Evolutionary conservation across 2,888 invertebrate species (phyloP), one percentile per base, ranked within the genome.

Genomic region (Cerastis leucographa): DNA sequence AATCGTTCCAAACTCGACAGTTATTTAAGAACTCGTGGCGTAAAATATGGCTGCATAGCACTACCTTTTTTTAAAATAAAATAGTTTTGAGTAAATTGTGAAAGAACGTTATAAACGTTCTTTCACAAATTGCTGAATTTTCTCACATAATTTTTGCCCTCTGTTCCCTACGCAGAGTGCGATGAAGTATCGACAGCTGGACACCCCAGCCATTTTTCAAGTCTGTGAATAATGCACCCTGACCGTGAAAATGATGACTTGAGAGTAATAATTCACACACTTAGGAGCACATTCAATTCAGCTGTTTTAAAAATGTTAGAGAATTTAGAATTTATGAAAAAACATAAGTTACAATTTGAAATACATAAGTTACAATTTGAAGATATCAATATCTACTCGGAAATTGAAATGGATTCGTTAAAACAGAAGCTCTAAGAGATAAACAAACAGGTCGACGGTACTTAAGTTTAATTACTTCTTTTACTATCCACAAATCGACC

Each of bases 161-260:
- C 35, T 62, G 25, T 54, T 49, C 25, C 22, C 70, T 22, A 59
- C 42, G 17, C n/a, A 11, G 56, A 75, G 51, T 81, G 77, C 61
- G 73, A 76, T 86, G 70, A 84, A 85, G 77, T 78, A 76, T 78
- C 72, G 12, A 68, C 68, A 51, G 61, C 14, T 22, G 49, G n/a
- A 62, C 71, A 74, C 74, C 67, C 42, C 49, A 62, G 49, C 44
- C 54, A 74, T 82, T 82, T 80, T 79, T 78, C 73, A 79, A 80
- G 74, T 76, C 78, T 84, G 54, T 70, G 74, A 77, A 80, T 86
- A 86, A 80, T 82, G 79, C 76, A 75, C 68, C 35, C 65, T 72
- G 72, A 61, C 78, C 71, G 35, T 79, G 75, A 74, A 79, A 79
- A 71, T 86, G 64, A 84, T 80, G 77, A 79, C 74, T 76, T 62